Evolutionary conservation across 2,797 vertebrate species (phyloP).

Genomic region (Gephyroberyx darwinii): DNA sequence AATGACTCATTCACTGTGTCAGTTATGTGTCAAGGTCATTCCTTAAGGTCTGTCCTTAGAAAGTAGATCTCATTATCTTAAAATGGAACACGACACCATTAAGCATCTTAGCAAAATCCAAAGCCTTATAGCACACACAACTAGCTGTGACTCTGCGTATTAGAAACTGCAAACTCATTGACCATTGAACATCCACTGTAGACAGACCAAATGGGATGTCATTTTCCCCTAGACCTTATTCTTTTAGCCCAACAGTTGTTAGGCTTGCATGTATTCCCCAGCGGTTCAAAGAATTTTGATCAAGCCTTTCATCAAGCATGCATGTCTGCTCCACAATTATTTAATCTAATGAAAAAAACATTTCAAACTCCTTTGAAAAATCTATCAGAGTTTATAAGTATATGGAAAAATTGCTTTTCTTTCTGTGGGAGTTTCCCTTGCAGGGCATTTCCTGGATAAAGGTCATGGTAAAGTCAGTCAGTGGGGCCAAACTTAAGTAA

Average conservation of each 20-base stretch:
- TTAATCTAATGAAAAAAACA: no score
- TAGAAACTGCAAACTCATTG: conserved; percentile 4
- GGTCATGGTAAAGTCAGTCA: no score
- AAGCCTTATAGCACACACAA: conserved; percentile 39
- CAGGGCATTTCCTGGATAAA: no score
- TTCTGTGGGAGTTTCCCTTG: no score
- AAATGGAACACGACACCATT: conserved; percentile 53
- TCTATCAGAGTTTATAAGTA: no score
- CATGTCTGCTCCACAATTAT: no score
- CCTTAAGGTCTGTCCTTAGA: conserved; percentile 39
- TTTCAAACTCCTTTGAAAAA: no score
- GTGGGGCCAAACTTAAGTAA: no score
- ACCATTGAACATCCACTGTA: conserved; percentile 21
- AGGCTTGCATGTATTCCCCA: neutral
- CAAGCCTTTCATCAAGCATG: no score
- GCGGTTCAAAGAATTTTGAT: neutral
- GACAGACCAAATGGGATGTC: conserved; percentile 40
- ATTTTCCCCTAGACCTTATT: neutral
- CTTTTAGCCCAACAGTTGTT: neutral
- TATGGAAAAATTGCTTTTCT: no score
- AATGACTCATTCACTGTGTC: conserved; percentile 6
- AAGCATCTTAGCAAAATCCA: conserved; percentile 68
- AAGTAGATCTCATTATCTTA: conserved; percentile 72
- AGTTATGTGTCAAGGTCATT: conserved; percentile 58
- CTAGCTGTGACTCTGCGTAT: conserved; percentile 13